Evolutionary conservation across 2,797 vertebrate genomes (phyloP), one percentile per base, ranked within the genome.

Genomic region (Sebastes trivittatus): DNA sequence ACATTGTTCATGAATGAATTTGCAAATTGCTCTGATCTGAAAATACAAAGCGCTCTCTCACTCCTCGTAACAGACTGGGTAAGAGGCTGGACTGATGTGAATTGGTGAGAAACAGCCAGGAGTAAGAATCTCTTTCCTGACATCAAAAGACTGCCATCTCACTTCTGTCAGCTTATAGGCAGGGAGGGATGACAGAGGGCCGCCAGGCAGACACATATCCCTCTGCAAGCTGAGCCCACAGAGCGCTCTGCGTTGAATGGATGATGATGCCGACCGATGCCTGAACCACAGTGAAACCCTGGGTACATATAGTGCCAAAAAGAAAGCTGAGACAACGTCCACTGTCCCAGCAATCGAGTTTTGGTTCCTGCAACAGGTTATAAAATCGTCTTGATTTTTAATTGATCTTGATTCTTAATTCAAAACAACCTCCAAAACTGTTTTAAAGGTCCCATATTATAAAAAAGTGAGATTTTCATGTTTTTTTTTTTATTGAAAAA

Each of bases 21-120:
- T 96, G 97, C 96, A 97, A 97, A 97, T 98, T 97, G 96, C 96
- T 98, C 95, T 96, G 97, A 97, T 98, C 96, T 96, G 84, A 64
- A 79, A 84, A 92, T 94, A 98, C 97, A 98, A 97, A 97, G 97
- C 92, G 75, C 10, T 94, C 90, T 91, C 97, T 97, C 95, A 95
- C 94, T 96, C 93, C 80, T 27, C 13, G 4, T 89, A 91, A 95
- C 92, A 89, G 91, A 77, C 94, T 79, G 94, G 93, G 89, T 95
- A 93, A 95, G 94, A 94, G 89, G 90, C 93, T 89, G 93, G 94
- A 94, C 93, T 91, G 83, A 87, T 89, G 94, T 94, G 95, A 96
- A 96, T 95, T 92, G 95, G 95, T 86, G 95, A 97, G 96, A 97
- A 96, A 96, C 90, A 93, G 94, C 86, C 52, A 72, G 65, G 95